Conservation (phyloP, 2,888 invertebrate genomes). For the Gibbula magus region DNA sequence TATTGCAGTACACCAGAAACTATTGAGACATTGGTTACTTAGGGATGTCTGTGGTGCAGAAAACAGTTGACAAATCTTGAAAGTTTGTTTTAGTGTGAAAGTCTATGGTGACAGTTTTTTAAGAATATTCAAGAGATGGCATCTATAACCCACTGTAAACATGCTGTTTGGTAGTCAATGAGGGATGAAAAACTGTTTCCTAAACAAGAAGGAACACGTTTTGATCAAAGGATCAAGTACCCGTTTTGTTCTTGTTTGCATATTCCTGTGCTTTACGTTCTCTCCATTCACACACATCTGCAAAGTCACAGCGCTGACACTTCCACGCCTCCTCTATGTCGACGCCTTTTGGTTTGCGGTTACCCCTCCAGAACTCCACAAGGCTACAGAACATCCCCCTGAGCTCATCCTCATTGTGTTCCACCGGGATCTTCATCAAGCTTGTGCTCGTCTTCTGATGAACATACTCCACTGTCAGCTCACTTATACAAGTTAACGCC, state of each 20-base stretch:
- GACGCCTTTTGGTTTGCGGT: constrained; percentile 61
- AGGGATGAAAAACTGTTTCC: no score
- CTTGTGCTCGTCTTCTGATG: constrained; percentile 61
- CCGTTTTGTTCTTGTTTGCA: neutral
- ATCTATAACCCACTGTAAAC: no score
- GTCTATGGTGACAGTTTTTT: no score
- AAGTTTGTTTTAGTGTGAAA: no score
- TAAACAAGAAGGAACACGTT: no score
- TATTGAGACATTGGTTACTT: no score
- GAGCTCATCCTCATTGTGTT: constrained; percentile 55
- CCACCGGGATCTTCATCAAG: constrained; percentile 49
- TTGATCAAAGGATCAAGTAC: neutral
- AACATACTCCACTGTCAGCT: constrained; percentile 64
- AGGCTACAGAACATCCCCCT: constrained; percentile 42
- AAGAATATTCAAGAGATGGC: no score
- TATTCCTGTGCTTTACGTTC: constrained; percentile 49
- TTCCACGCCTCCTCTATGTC: constrained; percentile 74
- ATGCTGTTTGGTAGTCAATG: no score
- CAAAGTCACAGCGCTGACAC: constrained; percentile 68
- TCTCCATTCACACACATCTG: constrained; percentile 69
- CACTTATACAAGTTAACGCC: constrained; percentile 60
- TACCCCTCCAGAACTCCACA: constrained; percentile 64
- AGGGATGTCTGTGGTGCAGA: no score
- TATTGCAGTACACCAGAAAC: no score
- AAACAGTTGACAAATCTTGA: no score